Evolutionary conservation across 2,888 invertebrate species (phyloP).

Genomic region (Liposcelis brunnea): DNA sequence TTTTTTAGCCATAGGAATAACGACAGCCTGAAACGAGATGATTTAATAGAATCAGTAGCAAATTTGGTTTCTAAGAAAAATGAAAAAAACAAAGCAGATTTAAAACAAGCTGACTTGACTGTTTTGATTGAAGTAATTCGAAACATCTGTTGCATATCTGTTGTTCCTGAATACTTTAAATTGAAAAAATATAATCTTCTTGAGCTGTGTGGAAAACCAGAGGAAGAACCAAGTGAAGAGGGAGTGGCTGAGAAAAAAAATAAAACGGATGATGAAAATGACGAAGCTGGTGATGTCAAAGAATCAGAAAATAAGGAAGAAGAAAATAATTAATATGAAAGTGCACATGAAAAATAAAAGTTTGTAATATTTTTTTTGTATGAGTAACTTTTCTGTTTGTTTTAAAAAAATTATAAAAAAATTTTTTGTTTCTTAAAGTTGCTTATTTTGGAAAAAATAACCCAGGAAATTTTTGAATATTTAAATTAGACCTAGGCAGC

Average conservation of each 20-base stretch:
- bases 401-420: no score
- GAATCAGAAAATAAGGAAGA: no score
- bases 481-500: no score
- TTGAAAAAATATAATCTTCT: conserved; percentile 73
- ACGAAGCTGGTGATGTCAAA: neutral
- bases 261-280: neutral
- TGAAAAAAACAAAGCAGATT: conserved; percentile 55
- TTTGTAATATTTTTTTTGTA: no score
- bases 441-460: no score
- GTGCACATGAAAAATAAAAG: no score
- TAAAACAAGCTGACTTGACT: conserved; percentile 57
- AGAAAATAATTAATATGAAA: no score
- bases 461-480: no score
- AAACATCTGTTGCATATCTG: conserved; percentile 58
- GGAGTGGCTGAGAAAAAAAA: no score
- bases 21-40: conserved; percentile 47
- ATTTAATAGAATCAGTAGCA: conserved; percentile 56
- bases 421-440: no score
- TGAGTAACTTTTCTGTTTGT: no score
- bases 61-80: conserved; percentile 50
- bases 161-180: conserved; percentile 59
- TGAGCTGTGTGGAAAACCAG: conserved; percentile 29
- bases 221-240: neutral
- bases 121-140: conserved; percentile 72
- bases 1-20: conserved; percentile 51